These are phyloP conservation scores for Xestia ashworthii DNA, from an alignment of 2,888 invertebrate genomes.

Conservation along the genomic window DNA sequence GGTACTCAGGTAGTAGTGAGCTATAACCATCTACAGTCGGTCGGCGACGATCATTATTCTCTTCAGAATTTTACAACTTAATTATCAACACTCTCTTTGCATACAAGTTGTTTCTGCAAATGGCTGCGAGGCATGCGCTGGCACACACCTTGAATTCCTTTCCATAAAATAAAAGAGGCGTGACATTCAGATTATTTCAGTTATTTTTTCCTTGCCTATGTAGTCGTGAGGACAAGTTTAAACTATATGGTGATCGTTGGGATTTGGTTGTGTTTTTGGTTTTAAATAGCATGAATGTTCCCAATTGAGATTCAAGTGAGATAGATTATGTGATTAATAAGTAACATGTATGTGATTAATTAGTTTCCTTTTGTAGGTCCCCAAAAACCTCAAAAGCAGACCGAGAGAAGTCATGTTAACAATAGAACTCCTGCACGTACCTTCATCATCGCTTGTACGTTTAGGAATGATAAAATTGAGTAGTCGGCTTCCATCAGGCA, in stretches of 20 bases:
- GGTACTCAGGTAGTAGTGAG: conserved; percentile 37
- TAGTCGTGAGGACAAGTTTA: background rate
- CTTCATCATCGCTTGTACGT: conserved; percentile 15
- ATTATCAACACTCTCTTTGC: conserved; percentile 64
- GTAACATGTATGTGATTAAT: background rate
- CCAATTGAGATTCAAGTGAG: too few relatives aligned
- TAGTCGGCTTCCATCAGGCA: conserved; percentile 47
- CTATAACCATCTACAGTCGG: conserved; percentile 23
- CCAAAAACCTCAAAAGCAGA: background rate
- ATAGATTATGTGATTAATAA: background rate
- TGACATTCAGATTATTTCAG: conserved; percentile 52
- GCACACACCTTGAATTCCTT: conserved; percentile 63
- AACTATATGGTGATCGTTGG: background rate
- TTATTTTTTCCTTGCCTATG: conserved; percentile 38
- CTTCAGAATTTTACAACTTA: conserved; percentile 63
- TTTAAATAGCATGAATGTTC: too few relatives aligned
- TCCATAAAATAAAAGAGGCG: conserved; percentile 58
- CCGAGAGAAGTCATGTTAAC: background rate
- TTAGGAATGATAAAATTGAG: conserved; percentile 38
- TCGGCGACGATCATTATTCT: conserved; percentile 52
- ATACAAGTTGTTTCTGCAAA: conserved; percentile 63
- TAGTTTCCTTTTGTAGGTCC: background rate
- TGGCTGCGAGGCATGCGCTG: conserved; percentile 56
- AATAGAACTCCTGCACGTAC: background rate
- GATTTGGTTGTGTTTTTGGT: background rate